Percentiles rank a stretch among this genome's conserved stretches.
Conservation (phyloP, 2,113 vertebrate genomes). For the Microtus ochrogaster region DNA sequence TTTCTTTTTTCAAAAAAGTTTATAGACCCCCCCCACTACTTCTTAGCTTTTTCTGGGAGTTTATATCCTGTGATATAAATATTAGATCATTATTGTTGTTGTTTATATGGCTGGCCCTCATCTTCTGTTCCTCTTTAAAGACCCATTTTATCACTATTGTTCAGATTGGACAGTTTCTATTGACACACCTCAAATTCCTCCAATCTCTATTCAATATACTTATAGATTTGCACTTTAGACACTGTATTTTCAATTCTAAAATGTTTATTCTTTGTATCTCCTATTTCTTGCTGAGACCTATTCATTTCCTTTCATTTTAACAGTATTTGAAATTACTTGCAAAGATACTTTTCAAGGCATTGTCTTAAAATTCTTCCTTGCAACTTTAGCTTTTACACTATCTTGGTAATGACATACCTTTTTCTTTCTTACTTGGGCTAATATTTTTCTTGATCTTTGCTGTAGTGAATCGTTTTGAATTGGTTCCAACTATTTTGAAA, state of each 20-base stretch:
- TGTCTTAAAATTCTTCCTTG: background rate
- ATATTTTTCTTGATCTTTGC: background rate
- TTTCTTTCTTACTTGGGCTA: background rate
- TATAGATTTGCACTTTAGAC: background rate
- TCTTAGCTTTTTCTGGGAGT: background rate
- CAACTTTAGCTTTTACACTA: background rate
- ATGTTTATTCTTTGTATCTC: background rate
- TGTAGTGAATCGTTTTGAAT: background rate
- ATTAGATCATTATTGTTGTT: background rate
- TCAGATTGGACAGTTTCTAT: background rate
- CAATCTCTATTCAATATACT: background rate
- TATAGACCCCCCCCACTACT: background rate
- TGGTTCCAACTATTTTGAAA: constrained; percentile 3
- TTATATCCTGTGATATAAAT: background rate
- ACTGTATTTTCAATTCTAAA: background rate
- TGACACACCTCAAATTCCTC: background rate
- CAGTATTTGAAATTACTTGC: background rate
- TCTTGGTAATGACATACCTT: background rate
- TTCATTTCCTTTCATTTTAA: background rate
- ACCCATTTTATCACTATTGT: background rate
- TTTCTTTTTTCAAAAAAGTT: background rate
- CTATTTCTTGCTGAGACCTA: background rate
- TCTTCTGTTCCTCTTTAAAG: background rate
- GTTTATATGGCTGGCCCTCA: background rate
- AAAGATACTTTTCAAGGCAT: background rate